phyloP scores from a whole-genome alignment of 1,140 invertebrate genomes.

The Melipona quadrifasciata region DNA sequence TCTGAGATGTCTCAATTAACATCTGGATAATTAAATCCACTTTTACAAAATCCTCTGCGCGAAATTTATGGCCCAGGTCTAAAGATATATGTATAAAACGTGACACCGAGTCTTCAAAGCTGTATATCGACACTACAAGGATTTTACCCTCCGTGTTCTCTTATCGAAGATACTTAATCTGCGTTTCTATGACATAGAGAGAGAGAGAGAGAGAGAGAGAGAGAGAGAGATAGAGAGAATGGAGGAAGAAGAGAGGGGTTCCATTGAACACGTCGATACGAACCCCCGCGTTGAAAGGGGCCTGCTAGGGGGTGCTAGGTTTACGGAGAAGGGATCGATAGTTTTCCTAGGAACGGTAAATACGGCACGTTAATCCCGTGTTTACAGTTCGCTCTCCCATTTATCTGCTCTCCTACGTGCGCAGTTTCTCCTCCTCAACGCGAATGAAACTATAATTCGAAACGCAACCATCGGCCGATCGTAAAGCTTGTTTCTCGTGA shows the following conservation, averaged over 20 bases:
- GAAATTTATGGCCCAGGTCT: background rate
- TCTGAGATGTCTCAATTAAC: background rate
- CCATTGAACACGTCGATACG: conserved; percentile 45
- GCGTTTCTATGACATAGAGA: conserved; percentile 54
- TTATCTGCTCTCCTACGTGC: background rate
- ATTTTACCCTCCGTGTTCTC: conserved; percentile 52
- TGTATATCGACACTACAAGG: conserved; percentile 22
- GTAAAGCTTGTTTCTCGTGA: background rate
- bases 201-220: too few species aligned
- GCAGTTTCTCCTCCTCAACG: background rate
- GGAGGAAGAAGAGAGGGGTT: conserved; percentile 9
- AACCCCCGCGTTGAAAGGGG: conserved; percentile 22
- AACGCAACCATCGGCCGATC: background rate
- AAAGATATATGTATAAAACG: background rate
- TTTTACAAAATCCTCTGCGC: background rate
- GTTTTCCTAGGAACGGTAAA: conserved; percentile 40
- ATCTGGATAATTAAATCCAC: background rate
- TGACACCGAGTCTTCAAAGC: background rate
- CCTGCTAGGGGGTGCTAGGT: background rate
- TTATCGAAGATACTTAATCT: conserved; percentile 66
- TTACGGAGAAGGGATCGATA: conserved; percentile 30
- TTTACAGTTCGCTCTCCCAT: conserved; percentile 18
- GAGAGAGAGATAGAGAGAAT: too few species aligned
- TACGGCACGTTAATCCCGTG: background rate
- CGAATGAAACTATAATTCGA: background rate